A percentile compares a stretch with the other conserved stretches of the same genome.
Conservation (phyloP, 23 tunicate genomes). For the Halocynthia aurantium region DNA sequence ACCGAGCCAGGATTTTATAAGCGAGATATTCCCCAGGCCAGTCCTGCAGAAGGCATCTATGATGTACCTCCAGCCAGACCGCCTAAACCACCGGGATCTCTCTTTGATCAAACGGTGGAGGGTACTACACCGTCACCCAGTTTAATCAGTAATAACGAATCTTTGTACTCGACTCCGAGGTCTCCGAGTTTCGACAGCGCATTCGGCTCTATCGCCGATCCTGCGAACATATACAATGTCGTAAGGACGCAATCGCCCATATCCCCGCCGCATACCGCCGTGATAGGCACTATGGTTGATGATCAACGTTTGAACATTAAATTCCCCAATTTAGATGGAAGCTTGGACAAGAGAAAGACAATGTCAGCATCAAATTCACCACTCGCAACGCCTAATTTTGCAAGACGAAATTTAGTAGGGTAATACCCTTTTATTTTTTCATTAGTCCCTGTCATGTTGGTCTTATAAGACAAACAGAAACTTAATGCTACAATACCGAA, state of each 20-base stretch:
- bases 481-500: too few species aligned
- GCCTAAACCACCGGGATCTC: slow-evolving; percentile 28
- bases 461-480: too few species aligned
- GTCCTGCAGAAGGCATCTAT: slow-evolving; percentile 14
- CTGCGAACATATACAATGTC: background rate
- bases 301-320: too few species aligned
- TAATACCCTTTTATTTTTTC: background rate
- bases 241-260: background rate
- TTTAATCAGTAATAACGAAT: too few species aligned
- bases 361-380: slow-evolving; percentile 1
- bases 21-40: background rate
- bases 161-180: background rate
- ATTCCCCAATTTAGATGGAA: too few species aligned
- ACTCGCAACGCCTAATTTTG: background rate
- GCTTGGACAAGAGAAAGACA: background rate
- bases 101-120: background rate
- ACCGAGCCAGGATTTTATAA: background rate
- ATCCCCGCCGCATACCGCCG: slow-evolving; percentile 6
- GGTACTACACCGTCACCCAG: background rate
- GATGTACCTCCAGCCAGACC: slow-evolving; percentile 61
- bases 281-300: background rate
- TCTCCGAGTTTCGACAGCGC: background rate
- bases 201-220: background rate
- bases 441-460: background rate
- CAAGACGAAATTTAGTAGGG: background rate